Conservation (phyloP, 1,140 invertebrate species). For the Holotrichia oblita region DNA sequence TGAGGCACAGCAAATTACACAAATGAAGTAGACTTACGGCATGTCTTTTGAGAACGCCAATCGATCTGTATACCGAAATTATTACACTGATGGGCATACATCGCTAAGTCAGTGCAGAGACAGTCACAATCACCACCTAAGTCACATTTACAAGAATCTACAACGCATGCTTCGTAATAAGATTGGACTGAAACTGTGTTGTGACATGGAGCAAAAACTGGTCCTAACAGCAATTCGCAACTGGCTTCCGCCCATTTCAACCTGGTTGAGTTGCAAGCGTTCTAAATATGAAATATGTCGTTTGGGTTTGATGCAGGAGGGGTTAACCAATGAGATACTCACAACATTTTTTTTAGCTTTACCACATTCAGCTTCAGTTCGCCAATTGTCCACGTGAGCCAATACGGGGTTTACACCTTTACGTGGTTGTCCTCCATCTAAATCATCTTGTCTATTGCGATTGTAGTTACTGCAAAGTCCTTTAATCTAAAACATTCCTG, state of each 20-base stretch:
- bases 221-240: too few species aligned
- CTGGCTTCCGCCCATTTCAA: not conserved
- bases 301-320: too few species aligned
- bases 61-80: not conserved
- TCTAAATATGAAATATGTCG: not conserved
- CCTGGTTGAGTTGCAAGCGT: not conserved
- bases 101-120: not conserved
- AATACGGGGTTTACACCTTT: not conserved
- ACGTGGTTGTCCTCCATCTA: not conserved
- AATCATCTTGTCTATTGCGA: not conserved
- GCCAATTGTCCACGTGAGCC: not conserved
- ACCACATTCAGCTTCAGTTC: not conserved
- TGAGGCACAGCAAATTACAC: not conserved
- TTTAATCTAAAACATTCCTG: not conserved
- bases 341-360: not conserved
- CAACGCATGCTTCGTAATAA: not conserved
- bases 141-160: slow-evolving; percentile 1
- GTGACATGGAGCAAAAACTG: not conserved
- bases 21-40: not conserved
- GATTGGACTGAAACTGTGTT: not conserved
- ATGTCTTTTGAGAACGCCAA: not conserved
- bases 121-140: not conserved
- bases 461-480: not conserved
- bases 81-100: not conserved
- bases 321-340: not conserved